phyloP scores from a whole-genome alignment of 2,888 invertebrate genomes.

The Nephrotoma appendiculata region DNA sequence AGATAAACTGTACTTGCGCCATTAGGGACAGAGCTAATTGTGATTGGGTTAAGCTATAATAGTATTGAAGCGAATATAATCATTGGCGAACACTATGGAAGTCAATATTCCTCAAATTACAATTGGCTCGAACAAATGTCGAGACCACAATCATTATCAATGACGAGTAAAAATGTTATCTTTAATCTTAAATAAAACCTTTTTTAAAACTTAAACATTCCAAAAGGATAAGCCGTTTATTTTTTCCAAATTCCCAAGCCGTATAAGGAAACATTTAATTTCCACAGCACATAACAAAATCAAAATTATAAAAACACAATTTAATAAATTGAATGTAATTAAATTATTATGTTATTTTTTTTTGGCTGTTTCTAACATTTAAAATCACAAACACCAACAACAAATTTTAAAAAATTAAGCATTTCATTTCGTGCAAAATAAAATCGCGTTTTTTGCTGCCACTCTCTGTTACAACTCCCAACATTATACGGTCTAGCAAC shows the following conservation, averaged over 20 bases:
- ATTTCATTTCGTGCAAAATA: constrained; percentile 1
- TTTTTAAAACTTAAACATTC: too few species aligned
- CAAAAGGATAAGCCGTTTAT: too few species aligned
- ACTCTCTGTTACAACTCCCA: neutral
- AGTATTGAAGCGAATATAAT: too few species aligned
- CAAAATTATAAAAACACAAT: neutral
- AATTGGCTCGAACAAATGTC: too few species aligned
- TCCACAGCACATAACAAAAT: neutral
- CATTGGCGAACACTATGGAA: too few species aligned
- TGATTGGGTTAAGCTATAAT: too few species aligned
- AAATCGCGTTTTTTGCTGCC: neutral
- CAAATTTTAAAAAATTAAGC: neutral
- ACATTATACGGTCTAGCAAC: neutral
- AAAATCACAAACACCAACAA: neutral
- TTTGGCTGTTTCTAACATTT: neutral
- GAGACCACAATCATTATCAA: too few species aligned
- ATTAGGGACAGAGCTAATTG: too few species aligned
- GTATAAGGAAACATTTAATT: neutral
- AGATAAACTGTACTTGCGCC: too few species aligned
- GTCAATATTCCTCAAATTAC: too few species aligned
- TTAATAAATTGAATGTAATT: neutral
- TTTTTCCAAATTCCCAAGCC: neutral
- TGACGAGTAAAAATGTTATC: too few species aligned
- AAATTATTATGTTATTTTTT: neutral
- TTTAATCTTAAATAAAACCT: too few species aligned